Conservation (phyloP, 2,888 invertebrate species). For the Gasteruption jaculator region DNA sequence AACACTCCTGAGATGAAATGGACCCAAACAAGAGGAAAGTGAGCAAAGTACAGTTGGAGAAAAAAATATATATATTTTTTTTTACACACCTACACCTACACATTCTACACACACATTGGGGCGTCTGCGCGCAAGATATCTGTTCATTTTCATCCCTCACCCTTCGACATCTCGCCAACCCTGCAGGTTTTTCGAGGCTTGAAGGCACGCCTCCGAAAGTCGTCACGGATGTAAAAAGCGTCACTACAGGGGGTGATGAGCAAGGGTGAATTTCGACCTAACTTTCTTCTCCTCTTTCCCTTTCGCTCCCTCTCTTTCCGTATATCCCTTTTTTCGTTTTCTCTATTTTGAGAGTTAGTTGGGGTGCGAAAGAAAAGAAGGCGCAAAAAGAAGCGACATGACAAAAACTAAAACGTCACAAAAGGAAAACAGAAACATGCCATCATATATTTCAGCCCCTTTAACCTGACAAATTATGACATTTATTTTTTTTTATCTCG, state of each 20-base stretch:
- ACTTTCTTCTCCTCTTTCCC: slow-evolving; percentile 7
- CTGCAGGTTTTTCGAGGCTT: too few relatives aligned
- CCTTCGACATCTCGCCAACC: slow-evolving; percentile 23
- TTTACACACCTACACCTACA: too few relatives aligned
- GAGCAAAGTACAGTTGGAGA: slow-evolving; percentile 1
- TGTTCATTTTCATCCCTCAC: slow-evolving; percentile 23
- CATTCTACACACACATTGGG: too few relatives aligned
- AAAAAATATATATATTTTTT: slow-evolving; percentile 9
- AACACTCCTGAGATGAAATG: too few relatives aligned
- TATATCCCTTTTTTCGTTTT: slow-evolving; percentile 1
- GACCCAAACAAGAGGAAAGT: slow-evolving; percentile 3
- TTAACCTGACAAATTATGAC: slow-evolving; percentile 32
- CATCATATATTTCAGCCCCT: too few relatives aligned
- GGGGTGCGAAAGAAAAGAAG: too few relatives aligned
- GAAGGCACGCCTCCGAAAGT: slow-evolving; percentile 41
- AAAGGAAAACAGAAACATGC: too few relatives aligned
- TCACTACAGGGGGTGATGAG: slow-evolving; percentile 26
- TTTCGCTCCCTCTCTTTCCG: not conserved
- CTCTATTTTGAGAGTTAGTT: slow-evolving; percentile 8
- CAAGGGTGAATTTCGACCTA: not conserved
- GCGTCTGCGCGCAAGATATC: slow-evolving; percentile 31
- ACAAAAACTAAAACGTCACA: too few relatives aligned
- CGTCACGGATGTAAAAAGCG: slow-evolving; percentile 33
- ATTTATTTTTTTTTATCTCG: slow-evolving; percentile 26
- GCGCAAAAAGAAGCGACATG: too few relatives aligned